A percentile compares a stretch with the other conserved stretches of the same genome.
phyloP scores from a whole-genome alignment of 2,888 invertebrate species.

The Eumerus sabulonum region DNA sequence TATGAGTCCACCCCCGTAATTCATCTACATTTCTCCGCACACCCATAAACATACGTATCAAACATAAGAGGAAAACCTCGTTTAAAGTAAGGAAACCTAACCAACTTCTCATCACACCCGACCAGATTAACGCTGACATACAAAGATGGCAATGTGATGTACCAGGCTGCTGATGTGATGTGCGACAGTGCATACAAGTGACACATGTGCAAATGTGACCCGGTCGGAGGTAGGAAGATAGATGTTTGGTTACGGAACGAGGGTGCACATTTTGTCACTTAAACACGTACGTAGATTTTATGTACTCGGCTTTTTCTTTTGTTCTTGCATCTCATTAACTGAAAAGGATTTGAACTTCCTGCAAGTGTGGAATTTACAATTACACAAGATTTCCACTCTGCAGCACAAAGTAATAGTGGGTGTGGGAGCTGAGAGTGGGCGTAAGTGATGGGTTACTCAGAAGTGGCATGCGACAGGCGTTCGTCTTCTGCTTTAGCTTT shows the following conservation, averaged over 20 bases:
- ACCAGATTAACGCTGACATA: constrained; percentile 29
- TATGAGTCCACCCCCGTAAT: constrained; percentile 23
- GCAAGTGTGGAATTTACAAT: constrained; percentile 65
- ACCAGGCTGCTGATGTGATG: constrained; percentile 14
- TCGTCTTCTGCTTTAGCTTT: constrained; percentile 32
- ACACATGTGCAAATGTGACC: constrained; percentile 15
- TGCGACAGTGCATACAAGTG: constrained; percentile 28
- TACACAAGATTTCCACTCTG: constrained; percentile 61
- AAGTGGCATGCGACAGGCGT: constrained; percentile 31
- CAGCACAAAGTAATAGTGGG: constrained; percentile 5
- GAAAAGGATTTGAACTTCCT: constrained; percentile 65
- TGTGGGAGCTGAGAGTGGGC: background rate
- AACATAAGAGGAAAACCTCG: background rate
- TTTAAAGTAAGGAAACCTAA: background rate
- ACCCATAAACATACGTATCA: background rate
- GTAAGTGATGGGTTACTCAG: too few species aligned
- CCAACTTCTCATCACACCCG: background rate
- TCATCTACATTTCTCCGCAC: background rate
- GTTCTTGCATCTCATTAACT: constrained; percentile 68
- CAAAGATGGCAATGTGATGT: constrained; percentile 45
- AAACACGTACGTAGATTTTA: constrained; percentile 69
- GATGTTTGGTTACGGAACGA: constrained; percentile 25
- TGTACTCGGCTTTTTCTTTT: constrained; percentile 58
- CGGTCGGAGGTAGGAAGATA: background rate
- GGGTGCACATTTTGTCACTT: constrained; percentile 68